phyloP scores from a whole-genome alignment of 2,888 invertebrate species.

The Caradrina clavipalpis region DNA sequence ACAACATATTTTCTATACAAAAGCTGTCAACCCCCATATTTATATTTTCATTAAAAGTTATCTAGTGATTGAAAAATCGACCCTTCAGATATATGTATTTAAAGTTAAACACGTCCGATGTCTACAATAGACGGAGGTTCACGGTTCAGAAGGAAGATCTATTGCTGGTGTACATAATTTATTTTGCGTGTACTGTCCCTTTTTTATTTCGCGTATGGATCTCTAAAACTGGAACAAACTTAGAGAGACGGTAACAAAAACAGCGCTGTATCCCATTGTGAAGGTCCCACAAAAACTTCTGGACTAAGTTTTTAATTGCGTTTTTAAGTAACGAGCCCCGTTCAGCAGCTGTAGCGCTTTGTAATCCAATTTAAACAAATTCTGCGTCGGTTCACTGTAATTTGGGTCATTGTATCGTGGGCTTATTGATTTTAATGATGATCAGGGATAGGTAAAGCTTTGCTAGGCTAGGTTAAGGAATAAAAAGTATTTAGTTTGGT shows the following conservation, averaged over 20 bases:
- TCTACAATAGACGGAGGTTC: too few relatives aligned
- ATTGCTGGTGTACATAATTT: too few relatives aligned
- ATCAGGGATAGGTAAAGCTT: neutral
- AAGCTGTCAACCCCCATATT: too few relatives aligned
- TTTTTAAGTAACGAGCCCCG: slow-evolving; percentile 62
- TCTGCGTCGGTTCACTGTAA: slow-evolving; percentile 28
- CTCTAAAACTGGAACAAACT: slow-evolving; percentile 39
- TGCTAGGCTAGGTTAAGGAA: neutral
- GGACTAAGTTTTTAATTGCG: slow-evolving; percentile 66
- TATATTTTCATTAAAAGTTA: too few relatives aligned
- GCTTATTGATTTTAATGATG: slow-evolving; percentile 26
- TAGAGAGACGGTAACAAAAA: slow-evolving; percentile 43
- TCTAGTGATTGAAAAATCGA: too few relatives aligned
- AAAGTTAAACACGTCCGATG: too few relatives aligned
- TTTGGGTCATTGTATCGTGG: slow-evolving; percentile 17
- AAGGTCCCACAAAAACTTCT: slow-evolving; percentile 45
- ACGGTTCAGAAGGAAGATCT: too few relatives aligned
- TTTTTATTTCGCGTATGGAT: slow-evolving; percentile 7
- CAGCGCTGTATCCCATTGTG: slow-evolving; percentile 42
- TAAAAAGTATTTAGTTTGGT: too few relatives aligned
- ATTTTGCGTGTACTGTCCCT: neutral
- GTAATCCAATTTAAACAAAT: slow-evolving; percentile 49
- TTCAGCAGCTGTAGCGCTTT: slow-evolving; percentile 45
- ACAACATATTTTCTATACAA: too few relatives aligned
- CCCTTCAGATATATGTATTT: too few relatives aligned